Evolutionary conservation across 2,888 invertebrate species (phyloP), one percentile per base, ranked within the genome.

Genomic region (Euphydryas editha): DNA sequence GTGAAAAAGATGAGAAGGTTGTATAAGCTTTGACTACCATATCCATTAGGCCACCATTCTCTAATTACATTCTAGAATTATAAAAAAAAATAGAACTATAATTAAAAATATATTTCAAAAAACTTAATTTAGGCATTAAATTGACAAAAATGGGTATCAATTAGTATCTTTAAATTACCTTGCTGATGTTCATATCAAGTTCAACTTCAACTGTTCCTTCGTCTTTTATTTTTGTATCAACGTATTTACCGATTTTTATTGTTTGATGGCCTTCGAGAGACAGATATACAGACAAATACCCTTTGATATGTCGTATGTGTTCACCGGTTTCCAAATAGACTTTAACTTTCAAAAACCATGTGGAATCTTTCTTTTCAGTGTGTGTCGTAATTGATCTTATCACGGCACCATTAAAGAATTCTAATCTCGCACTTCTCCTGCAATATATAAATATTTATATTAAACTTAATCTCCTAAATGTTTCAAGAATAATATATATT

Each of bases 31-130:
- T 97, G 98, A 0, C 93, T 84, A 1, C 98, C 98, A 78, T 95
- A 96, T 21, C 98, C 99, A 86, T 98, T 98, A 0, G 99, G 99
- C 99, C 99, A 99, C 99, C 99, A 99, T 20, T 93, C 72, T 13
- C 85, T 81, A 21, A 92, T 73, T 15, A 82, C 75, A 67, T 91
- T 88, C 92, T 92, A 73, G 21, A 75, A 81, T 46, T 11, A 3
- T 20, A 39, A 36, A 17, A 37, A 37, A 36, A 47, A 18, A 2
- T 8, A n/a, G 51, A 56, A 54, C 44, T 36, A 20, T 11, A 11
- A 39, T 10, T 11, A 11, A 13, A 39, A 39, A 13, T 10, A 39
- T 13, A n/a, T 15, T 2, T 36, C 5, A 36, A 36, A 36, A 36
- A 36, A 36, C 36, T 36, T 7, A 7, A 36, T 11, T 15, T 15